Evolutionary conservation across 1,140 invertebrate species (phyloP).

Genomic region (Bathynomus jamesi): DNA sequence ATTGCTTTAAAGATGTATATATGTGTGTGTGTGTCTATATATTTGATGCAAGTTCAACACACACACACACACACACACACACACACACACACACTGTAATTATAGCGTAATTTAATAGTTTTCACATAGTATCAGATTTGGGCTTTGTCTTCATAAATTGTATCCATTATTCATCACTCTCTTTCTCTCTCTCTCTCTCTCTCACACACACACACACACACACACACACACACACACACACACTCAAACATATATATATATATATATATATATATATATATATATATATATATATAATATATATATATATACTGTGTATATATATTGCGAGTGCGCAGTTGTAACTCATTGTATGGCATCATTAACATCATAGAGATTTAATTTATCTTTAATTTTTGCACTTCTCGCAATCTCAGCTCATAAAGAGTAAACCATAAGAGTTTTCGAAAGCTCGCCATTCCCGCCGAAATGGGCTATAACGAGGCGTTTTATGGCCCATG

Average conservation of each 20-base stretch:
- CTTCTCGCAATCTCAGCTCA: not conserved
- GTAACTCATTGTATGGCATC: not conserved
- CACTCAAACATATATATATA: constrained; percentile 2
- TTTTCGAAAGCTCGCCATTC: not conserved
- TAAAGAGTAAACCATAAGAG: not conserved
- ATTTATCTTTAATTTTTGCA: constrained; percentile 1
- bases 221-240: not conserved
- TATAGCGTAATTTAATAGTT: too few species aligned
- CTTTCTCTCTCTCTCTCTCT: not conserved
- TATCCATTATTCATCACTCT: too few species aligned
- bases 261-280: constrained; percentile 11
- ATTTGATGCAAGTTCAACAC: too few species aligned
- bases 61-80: too few species aligned
- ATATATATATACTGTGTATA: too few species aligned
- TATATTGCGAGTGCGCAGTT: not conserved
- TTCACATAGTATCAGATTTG: too few species aligned
- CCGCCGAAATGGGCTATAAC: not conserved
- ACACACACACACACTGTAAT: too few species aligned
- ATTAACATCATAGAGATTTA: not conserved
- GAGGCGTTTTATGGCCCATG: not conserved
- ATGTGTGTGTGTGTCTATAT: too few species aligned
- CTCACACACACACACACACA: not conserved
- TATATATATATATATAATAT: constrained; percentile 3
- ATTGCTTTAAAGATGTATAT: too few species aligned
- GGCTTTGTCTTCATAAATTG: too few species aligned